These are phyloP conservation scores for Dicycla oo DNA, from an alignment of 2,888 invertebrate species.

Conservation along the genomic window DNA sequence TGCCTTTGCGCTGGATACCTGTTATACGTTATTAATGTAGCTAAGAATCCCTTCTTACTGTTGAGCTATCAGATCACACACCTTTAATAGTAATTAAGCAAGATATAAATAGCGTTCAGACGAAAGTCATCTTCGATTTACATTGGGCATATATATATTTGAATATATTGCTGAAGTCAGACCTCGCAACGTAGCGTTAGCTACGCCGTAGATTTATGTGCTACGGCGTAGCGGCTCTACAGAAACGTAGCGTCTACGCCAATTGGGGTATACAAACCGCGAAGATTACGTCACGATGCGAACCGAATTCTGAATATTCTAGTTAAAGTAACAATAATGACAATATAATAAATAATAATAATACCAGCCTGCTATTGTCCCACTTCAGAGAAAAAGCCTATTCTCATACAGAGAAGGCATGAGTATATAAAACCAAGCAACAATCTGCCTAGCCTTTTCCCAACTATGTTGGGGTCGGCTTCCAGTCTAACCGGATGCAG, in stretches of 20 bases:
- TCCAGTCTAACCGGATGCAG: too few species aligned
- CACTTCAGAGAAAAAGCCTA: too few species aligned
- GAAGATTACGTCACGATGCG: background rate
- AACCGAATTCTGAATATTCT: background rate
- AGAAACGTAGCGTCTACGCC: constrained; percentile 33
- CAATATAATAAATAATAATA: background rate
- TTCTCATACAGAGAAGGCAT: too few species aligned
- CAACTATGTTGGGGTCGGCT: too few species aligned
- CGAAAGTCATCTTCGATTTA: background rate
- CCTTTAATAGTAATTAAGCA: background rate
- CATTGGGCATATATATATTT: constrained; percentile 51
- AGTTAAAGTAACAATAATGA: background rate
- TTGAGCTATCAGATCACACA: background rate
- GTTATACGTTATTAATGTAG: background rate
- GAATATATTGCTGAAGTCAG: constrained; percentile 61
- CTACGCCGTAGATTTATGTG: constrained; percentile 63
- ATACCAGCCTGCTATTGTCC: too few species aligned
- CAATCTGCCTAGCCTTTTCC: too few species aligned
- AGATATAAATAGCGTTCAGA: background rate
- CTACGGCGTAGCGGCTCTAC: constrained; percentile 57
- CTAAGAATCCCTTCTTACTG: background rate
- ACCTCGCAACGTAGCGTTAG: constrained; percentile 54
- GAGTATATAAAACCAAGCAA: too few species aligned
- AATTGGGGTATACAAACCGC: too few species aligned
- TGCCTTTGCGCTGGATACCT: constrained; percentile 14